Conservation (phyloP, 2,797 vertebrate species). For the Gymnopithys bicolor region DNA sequence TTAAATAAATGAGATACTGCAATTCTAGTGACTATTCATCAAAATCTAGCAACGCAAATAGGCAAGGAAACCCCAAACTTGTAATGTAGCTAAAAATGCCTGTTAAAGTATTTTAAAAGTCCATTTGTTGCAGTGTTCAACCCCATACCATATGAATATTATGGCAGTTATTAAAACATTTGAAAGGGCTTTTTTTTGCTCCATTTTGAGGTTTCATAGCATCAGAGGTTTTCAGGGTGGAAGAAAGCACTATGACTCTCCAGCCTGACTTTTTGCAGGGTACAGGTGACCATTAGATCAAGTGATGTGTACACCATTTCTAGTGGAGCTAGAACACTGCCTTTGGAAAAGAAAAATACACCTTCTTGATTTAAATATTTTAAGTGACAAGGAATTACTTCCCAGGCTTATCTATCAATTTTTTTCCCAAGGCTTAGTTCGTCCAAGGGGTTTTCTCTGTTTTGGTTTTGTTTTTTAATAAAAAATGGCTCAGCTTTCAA, state of each 20-base stretch:
- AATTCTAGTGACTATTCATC: not conserved
- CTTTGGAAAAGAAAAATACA: not conserved
- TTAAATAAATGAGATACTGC: not conserved
- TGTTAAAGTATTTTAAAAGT: not conserved
- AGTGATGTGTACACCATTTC: not conserved
- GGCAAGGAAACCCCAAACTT: rapidly evolving
- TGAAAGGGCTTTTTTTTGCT: not conserved
- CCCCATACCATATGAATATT: not conserved
- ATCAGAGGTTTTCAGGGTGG: not conserved
- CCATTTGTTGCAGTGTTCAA: not conserved
- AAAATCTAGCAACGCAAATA: not conserved
- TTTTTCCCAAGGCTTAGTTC: not conserved
- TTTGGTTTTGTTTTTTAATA: not conserved
- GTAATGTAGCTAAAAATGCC: not conserved
- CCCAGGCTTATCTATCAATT: not conserved
- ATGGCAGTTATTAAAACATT: not conserved
- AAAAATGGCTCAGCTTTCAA: not conserved
- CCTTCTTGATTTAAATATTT: not conserved
- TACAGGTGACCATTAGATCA: not conserved
- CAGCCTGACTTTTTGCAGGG: not conserved
- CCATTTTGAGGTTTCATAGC: not conserved
- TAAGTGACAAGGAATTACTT: not conserved
- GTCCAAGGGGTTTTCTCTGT: not conserved
- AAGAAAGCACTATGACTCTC: not conserved
- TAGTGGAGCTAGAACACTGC: not conserved